phyloP scores from a whole-genome alignment of 2,888 invertebrate species.

The Cyaniris semiargus region DNA sequence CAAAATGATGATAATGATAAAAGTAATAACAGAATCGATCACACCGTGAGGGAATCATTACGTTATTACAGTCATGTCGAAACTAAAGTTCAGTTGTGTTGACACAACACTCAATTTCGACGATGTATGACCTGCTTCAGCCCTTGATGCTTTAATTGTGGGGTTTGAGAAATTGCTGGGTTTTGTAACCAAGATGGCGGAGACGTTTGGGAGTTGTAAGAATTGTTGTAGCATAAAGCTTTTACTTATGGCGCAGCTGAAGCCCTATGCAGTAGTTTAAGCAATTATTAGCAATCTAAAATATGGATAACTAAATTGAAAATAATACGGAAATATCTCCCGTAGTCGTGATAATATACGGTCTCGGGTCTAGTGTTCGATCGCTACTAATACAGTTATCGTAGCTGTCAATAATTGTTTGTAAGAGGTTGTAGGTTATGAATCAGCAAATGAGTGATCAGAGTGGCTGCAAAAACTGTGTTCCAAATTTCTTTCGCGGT shows the following conservation, averaged over 20 bases:
- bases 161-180: background rate
- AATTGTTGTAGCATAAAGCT: too few species aligned
- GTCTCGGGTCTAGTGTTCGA: too few species aligned
- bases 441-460: background rate
- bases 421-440: background rate
- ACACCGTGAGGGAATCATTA: constrained; percentile 43
- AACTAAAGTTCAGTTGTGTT: constrained; percentile 49
- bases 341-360: too few species aligned
- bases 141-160: constrained; percentile 44
- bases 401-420: background rate
- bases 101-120: constrained; percentile 32
- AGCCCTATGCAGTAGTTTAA: too few species aligned
- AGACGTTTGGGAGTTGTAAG: background rate
- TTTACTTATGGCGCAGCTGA: too few species aligned
- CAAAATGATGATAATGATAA: background rate
- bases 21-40: constrained; percentile 45
- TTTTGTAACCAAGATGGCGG: background rate
- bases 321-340: too few species aligned
- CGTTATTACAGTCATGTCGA: constrained; percentile 48
- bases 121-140: constrained; percentile 13
- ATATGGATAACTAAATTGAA: too few species aligned
- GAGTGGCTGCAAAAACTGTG: background rate
- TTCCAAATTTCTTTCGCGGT: background rate
- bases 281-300: too few species aligned
- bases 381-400: background rate